Evolutionary conservation across 2,113 vertebrate genomes (phyloP).

Genomic region (Urocynchramus pylzowi): DNA sequence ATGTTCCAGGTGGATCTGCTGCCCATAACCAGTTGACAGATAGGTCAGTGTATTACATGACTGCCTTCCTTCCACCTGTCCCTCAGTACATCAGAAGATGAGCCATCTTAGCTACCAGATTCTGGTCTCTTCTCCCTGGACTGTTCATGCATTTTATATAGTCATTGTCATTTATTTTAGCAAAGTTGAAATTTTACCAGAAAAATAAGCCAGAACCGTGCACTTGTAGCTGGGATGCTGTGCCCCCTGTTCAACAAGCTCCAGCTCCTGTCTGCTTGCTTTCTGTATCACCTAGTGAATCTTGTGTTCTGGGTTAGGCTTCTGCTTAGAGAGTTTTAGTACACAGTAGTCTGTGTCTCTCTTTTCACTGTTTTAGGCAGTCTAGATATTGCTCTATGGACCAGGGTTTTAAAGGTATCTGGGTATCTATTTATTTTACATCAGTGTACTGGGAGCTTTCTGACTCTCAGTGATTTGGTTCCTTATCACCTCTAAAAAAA

Average conservation of each 20-base stretch:
- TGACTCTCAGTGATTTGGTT: neutral
- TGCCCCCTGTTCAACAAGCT: neutral
- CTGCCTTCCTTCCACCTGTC: neutral
- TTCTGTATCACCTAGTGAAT: neutral
- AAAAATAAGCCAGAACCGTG: neutral
- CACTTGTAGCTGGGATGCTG: neutral
- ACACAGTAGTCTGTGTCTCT: neutral
- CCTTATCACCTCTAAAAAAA: neutral
- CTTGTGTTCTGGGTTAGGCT: neutral
- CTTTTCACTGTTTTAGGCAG: neutral
- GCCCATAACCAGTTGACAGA: neutral
- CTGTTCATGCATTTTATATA: neutral
- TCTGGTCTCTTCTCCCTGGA: neutral
- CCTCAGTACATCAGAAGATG: neutral
- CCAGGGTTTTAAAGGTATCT: neutral
- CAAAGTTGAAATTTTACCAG: neutral
- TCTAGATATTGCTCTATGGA: neutral
- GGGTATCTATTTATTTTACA: neutral
- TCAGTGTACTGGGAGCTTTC: neutral
- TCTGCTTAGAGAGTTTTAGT: neutral
- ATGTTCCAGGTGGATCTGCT: neutral
- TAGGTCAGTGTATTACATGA: neutral
- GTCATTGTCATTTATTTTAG: neutral
- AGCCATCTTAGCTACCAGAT: neutral
- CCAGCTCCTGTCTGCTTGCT: neutral